Conservation (phyloP, 53 echinoderm and acorn worm genomes). For the Antedon mediterranea region DNA sequence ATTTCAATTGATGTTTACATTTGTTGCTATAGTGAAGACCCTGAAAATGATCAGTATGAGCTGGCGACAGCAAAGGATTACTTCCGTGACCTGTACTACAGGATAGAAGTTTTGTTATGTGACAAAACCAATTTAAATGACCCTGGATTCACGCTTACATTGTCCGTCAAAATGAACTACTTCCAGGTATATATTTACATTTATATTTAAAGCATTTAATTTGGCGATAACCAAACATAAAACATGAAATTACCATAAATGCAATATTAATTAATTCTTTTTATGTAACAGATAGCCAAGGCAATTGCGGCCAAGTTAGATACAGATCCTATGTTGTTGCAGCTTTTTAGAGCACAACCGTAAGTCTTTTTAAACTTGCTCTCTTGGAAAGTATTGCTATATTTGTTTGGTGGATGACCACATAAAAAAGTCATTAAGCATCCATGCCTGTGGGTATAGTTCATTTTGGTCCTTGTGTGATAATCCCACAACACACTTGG, state of each 20-base stretch:
- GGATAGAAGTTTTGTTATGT: slow-evolving; percentile 86
- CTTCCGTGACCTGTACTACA: slow-evolving; percentile 83
- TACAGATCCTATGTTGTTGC: slow-evolving; percentile 86
- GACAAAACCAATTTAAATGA: slow-evolving; percentile 70
- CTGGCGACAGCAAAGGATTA: slow-evolving; percentile 74
- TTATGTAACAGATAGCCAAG: slow-evolving; percentile 63
- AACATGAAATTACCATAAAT: too few species aligned
- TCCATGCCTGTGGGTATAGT: too few species aligned
- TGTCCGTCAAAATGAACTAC: slow-evolving; percentile 96
- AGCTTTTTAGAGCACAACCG: slow-evolving; percentile 97
- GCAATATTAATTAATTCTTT: neutral
- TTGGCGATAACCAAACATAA: too few species aligned
- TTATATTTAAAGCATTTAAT: too few species aligned
- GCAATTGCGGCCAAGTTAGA: slow-evolving; percentile 77
- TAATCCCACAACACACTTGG: too few species aligned
- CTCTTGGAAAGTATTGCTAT: too few species aligned
- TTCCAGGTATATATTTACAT: too few species aligned
- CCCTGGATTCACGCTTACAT: slow-evolving; percentile 60
- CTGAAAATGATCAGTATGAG: slow-evolving; percentile 72
- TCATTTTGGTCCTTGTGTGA: too few species aligned
- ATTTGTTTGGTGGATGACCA: too few species aligned
- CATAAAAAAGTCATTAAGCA: too few species aligned
- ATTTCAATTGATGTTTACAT: neutral
- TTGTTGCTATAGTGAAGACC: slow-evolving; percentile 56
- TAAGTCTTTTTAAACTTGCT: slow-evolving; percentile 16